Percentiles rank a stretch among this genome's conserved stretches.
phyloP scores from a whole-genome alignment of 1,140 invertebrate genomes.

The Frieseomelitta varia region DNA sequence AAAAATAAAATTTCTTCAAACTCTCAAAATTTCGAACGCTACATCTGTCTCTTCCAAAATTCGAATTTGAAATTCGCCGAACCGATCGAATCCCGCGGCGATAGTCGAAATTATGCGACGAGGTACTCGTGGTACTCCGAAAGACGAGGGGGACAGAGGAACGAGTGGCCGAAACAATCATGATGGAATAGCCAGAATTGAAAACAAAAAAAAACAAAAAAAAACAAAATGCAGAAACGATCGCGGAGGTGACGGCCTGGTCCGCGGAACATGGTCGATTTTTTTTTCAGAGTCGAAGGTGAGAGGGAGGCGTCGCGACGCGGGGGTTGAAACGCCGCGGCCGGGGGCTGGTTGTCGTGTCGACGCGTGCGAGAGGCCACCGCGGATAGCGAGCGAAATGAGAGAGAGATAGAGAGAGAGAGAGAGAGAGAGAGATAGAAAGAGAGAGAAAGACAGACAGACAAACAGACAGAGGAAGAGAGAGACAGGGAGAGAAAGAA shows the following conservation, averaged over 20 bases:
- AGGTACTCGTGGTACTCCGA: too few species aligned
- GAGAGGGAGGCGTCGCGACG: conserved; percentile 24
- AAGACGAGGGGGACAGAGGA: background rate
- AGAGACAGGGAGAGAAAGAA: background rate
- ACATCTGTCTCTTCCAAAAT: too few species aligned
- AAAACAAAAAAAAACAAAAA: too few species aligned
- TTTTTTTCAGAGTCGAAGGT: conserved; percentile 44
- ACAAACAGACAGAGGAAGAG: background rate
- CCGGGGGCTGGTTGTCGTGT: conserved; percentile 28
- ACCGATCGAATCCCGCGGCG: too few species aligned
- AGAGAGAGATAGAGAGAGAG: background rate
- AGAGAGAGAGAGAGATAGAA: too few species aligned
- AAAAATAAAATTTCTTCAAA: too few species aligned
- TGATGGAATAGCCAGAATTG: background rate
- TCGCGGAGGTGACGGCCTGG: background rate
- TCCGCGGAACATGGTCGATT: conserved; percentile 12
- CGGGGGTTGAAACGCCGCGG: conserved; percentile 26
- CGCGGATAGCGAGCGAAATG: background rate
- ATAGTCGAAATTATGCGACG: too few species aligned
- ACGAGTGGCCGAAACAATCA: too few species aligned
- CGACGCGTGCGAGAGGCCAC: conserved; percentile 29
- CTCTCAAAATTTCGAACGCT: too few species aligned
- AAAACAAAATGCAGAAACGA: conserved; percentile 11
- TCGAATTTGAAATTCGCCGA: too few species aligned
- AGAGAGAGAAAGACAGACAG: background rate